Percentiles rank a stretch among this genome's conserved stretches.
Conservation (phyloP, 2,797 vertebrate genomes). For the Propithecus perrieri region DNA sequence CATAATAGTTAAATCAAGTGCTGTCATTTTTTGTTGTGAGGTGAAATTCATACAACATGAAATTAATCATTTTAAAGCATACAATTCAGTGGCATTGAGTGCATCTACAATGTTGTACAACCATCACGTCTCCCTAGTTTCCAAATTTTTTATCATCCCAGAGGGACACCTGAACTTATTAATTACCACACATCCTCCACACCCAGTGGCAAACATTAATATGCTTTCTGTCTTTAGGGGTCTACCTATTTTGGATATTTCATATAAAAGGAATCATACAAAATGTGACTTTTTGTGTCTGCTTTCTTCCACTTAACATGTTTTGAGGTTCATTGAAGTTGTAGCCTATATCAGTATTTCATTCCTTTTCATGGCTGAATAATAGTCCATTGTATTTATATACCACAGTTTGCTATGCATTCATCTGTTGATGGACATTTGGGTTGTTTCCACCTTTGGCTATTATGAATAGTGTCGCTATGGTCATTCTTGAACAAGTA, state of each 20-base stretch:
- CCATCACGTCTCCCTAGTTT: background rate
- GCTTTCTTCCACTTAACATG: background rate
- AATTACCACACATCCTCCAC: no score
- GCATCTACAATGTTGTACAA: background rate
- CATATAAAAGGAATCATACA: background rate
- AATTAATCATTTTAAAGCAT: background rate
- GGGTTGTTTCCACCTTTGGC: background rate
- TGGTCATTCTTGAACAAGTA: background rate
- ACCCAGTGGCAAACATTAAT: background rate
- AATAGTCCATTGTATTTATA: background rate
- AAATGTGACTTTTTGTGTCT: background rate
- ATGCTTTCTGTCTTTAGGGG: background rate
- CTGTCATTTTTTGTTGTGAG: background rate
- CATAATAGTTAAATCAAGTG: background rate
- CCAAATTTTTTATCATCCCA: background rate
- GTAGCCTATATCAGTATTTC: background rate
- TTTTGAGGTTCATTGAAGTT: background rate
- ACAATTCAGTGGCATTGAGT: background rate
- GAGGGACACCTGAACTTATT: background rate
- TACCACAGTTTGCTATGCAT: background rate
- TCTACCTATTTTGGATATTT: background rate
- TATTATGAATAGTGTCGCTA: background rate
- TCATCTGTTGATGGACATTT: background rate
- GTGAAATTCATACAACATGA: background rate
- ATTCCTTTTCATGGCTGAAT: background rate